Conservation (phyloP, 2,888 invertebrate genomes). For the Proisotoma minuta region DNA sequence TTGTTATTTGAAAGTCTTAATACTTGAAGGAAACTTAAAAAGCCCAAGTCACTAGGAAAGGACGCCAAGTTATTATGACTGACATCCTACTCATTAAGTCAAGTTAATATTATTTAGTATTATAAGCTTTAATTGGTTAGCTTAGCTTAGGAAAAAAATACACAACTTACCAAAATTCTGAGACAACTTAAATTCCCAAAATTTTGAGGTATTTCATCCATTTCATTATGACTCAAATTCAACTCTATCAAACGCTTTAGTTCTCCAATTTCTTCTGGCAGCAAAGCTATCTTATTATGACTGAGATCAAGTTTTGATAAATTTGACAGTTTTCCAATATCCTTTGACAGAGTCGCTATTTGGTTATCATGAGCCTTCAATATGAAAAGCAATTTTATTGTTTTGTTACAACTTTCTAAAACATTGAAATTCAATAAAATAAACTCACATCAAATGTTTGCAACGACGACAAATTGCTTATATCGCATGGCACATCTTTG, state of each 20-base stretch:
- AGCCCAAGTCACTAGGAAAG: conserved; percentile 77
- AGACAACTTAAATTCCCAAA: conserved; percentile 76
- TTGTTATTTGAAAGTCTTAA: conserved; percentile 71
- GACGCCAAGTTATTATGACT: conserved; percentile 68
- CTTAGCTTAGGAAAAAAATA: not conserved
- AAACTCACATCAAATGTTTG: conserved; percentile 64
- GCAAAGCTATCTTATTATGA: conserved; percentile 63
- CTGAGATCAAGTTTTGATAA: conserved; percentile 68
- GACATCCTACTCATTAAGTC: conserved; percentile 61
- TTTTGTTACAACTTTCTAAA: not conserved
- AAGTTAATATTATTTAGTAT: not conserved
- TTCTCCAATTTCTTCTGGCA: conserved; percentile 63
- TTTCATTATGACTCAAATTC: conserved; percentile 68
- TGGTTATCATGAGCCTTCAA: conserved; percentile 77
- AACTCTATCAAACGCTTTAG: conserved; percentile 66
- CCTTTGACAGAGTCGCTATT: conserved; percentile 64
- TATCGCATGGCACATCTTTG: conserved; percentile 60
- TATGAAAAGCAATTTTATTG: not conserved
- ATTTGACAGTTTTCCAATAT: conserved; percentile 66
- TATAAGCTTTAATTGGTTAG: not conserved
- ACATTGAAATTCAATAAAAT: no score
- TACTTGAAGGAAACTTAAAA: conserved; percentile 69
- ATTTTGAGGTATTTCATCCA: conserved; percentile 63
- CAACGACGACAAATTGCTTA: conserved; percentile 64
- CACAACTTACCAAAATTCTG: conserved; percentile 63